Evolutionary conservation across 1,140 invertebrate genomes (phyloP).

Genomic region (Formica exsecta): DNA sequence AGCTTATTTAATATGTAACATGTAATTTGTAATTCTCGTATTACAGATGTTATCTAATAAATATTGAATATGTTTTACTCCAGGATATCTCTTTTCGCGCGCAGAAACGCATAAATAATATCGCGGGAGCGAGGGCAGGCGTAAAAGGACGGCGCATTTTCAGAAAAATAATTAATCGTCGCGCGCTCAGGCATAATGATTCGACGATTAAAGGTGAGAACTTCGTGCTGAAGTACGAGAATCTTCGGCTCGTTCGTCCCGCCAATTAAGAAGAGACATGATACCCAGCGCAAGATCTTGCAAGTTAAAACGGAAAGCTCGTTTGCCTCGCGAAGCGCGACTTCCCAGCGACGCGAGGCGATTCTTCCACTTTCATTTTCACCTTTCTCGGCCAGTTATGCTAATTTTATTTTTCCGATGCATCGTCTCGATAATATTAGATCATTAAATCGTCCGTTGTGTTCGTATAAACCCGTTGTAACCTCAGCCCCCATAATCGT

Average conservation of each 20-base stretch:
- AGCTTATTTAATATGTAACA: background rate
- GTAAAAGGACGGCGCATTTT: background rate
- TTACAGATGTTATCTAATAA: background rate
- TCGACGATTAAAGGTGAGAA: constrained; percentile 75
- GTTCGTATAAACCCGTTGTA: background rate
- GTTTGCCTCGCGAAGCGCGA: constrained; percentile 60
- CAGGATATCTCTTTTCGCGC: background rate
- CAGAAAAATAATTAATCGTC: constrained; percentile 68
- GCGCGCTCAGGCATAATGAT: constrained; percentile 30
- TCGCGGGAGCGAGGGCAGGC: background rate
- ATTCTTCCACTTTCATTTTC: constrained; percentile 68
- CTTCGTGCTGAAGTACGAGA: constrained; percentile 69
- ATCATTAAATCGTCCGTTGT: constrained; percentile 29
- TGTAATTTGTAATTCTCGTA: background rate
- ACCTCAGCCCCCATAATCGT: background rate
- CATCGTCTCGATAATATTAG: constrained; percentile 37
- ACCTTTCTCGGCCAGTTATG: constrained; percentile 62
- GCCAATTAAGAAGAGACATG: constrained; percentile 80
- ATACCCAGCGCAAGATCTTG: constrained; percentile 53
- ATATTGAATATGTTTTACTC: background rate
- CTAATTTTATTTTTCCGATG: constrained; percentile 41
- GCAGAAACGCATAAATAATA: constrained; percentile 51
- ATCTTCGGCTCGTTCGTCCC: constrained; percentile 69
- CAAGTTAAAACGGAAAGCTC: constrained; percentile 64
- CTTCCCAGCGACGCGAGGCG: constrained; percentile 25